Evolutionary conservation across 2,797 vertebrate genomes (phyloP).

Genomic region (Sebastes minor): DNA sequence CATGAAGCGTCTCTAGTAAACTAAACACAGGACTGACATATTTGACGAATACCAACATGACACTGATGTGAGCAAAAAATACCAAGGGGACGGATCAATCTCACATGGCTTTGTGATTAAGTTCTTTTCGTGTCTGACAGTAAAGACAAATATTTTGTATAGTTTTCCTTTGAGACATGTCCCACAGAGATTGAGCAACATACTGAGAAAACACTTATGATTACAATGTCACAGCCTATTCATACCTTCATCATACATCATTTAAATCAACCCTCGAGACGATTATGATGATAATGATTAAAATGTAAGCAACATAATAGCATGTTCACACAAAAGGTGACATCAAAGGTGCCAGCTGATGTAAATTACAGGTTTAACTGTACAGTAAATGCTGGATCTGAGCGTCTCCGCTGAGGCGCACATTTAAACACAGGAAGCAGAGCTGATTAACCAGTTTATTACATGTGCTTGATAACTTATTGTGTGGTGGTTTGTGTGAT

Average conservation of each 20-base stretch:
- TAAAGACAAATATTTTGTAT: neutral
- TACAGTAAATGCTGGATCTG: neutral
- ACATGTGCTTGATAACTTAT: neutral
- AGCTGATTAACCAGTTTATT: conserved; percentile 20
- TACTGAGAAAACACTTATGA: neutral
- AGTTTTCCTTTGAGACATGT: neutral
- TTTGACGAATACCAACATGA: neutral
- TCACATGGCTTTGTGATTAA: neutral
- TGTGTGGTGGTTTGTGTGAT: neutral
- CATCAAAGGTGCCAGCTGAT: neutral
- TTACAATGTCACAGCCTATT: neutral
- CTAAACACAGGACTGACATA: neutral
- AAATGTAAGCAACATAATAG: neutral
- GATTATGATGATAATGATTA: neutral
- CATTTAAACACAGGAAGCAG: neutral
- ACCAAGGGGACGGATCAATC: neutral
- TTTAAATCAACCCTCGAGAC: neutral
- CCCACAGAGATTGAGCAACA: neutral
- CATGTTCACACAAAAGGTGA: neutral
- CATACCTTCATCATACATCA: neutral
- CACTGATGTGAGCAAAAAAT: neutral
- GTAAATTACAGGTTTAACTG: conserved; percentile 34
- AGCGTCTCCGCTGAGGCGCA: neutral
- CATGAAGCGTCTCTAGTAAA: neutral
- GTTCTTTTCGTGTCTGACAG: neutral